Conservation (phyloP, 2,888 invertebrate genomes). For the Athripsodes cinereus region DNA sequence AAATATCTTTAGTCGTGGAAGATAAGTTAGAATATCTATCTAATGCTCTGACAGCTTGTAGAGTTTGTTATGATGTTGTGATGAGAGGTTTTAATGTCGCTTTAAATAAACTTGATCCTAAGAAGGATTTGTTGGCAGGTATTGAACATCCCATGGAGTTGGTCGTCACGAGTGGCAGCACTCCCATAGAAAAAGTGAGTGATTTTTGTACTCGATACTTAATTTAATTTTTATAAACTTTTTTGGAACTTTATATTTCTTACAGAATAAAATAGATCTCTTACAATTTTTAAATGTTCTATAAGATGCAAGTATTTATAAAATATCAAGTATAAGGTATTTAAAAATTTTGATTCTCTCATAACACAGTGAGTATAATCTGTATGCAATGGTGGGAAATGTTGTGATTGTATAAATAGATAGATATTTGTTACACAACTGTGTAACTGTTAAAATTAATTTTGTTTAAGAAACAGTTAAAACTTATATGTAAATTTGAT, state of each 20-base stretch:
- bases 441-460: too few species aligned
- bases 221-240: neutral
- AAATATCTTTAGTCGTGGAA: conserved; percentile 57
- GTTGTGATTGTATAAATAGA: too few species aligned
- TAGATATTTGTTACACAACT: too few species aligned
- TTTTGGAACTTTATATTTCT: neutral
- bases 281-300: too few species aligned
- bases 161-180: conserved; percentile 72
- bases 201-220: neutral
- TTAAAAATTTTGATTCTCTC: too few species aligned
- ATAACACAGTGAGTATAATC: too few species aligned
- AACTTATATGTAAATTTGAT: too few species aligned
- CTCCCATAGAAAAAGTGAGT: conserved; percentile 59
- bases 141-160: conserved; percentile 72
- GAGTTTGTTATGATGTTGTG: conserved; percentile 52
- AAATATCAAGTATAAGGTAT: too few species aligned
- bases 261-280: too few species aligned
- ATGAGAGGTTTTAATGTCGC: conserved; percentile 47
- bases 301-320: too few species aligned
- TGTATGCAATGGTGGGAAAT: too few species aligned
- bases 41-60: conserved; percentile 49
- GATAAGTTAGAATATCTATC: conserved; percentile 70
- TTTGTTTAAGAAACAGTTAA: too few species aligned
- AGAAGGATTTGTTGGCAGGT: conserved; percentile 73
- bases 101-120: conserved; percentile 48